A percentile compares a stretch with the other conserved stretches of the same genome.
phyloP scores from a whole-genome alignment of 1,140 invertebrate species.

The Calycopis cecrops region DNA sequence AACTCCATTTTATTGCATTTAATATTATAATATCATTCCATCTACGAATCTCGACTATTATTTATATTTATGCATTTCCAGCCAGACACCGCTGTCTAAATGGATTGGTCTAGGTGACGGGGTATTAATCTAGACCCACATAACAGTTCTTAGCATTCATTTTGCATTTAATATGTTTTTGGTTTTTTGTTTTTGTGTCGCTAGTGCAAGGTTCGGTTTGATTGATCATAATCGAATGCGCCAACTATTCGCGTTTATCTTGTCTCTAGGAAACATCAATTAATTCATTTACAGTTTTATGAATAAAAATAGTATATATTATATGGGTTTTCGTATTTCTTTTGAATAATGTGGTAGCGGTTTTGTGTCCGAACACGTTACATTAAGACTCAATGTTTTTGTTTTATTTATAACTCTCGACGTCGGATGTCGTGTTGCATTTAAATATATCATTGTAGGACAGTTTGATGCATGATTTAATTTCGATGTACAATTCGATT shows the following conservation, averaged over 20 bases:
- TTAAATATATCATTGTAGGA: too few relatives aligned
- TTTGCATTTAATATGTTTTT: not conserved
- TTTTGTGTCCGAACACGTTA: constrained; percentile 3
- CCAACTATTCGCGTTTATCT: not conserved
- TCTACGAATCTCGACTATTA: not conserved
- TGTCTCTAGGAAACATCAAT: constrained; percentile 3
- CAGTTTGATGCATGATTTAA: too few relatives aligned
- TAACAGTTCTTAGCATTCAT: not conserved
- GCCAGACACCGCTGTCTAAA: not conserved
- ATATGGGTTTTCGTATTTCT: not conserved
- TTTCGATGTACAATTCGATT: too few relatives aligned
- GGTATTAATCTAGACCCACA: too few relatives aligned
- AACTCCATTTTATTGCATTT: constrained; percentile 6
- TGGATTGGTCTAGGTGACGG: not conserved
- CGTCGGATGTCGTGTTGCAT: too few relatives aligned
- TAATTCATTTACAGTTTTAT: constrained; percentile 6
- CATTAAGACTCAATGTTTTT: constrained; percentile 2
- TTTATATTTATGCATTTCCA: constrained; percentile 4
- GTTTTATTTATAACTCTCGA: too few relatives aligned
- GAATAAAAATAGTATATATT: constrained; percentile 6
- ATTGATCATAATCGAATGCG: constrained; percentile 1
- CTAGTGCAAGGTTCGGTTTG: not conserved
- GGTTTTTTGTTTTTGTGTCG: not conserved
- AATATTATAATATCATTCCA: constrained; percentile 9
- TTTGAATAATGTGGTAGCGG: constrained; percentile 6